Percentiles rank a stretch among this genome's conserved stretches.
phyloP scores from a whole-genome alignment of 2,113 vertebrate genomes.

The Procapra przewalskii region DNA sequence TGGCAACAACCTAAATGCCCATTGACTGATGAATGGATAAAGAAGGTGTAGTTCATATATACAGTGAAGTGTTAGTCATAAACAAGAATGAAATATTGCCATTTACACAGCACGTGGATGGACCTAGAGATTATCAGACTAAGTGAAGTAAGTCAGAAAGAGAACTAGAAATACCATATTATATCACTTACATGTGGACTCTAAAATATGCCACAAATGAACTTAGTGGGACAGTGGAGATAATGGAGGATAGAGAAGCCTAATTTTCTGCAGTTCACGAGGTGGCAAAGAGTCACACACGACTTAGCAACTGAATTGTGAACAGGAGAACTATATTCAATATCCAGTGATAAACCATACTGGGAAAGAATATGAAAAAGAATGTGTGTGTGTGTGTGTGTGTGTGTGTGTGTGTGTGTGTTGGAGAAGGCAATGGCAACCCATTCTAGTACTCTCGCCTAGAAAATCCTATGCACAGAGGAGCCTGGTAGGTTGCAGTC shows the following conservation, averaged over 20 bases:
- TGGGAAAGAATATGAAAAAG: not conserved
- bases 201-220: not conserved
- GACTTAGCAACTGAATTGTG: not conserved
- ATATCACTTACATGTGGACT: not conserved
- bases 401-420: not conserved
- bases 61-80: not conserved
- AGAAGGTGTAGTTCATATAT: not conserved
- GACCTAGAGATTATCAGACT: not conserved
- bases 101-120: not conserved
- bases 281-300: not conserved
- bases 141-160: not conserved
- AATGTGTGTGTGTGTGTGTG: fast-evolving
- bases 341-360: not conserved
- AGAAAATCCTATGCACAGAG: no score
- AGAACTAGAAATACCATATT: not conserved
- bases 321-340: not conserved
- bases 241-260: not conserved
- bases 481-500: no score
- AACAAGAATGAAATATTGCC: not conserved
- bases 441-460: no score
- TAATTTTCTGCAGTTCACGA: not conserved
- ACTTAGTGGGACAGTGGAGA: not conserved
- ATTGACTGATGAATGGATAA: not conserved
- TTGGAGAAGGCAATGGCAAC: no score
- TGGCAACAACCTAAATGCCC: not conserved